These are phyloP conservation scores for Hypanus sabinus DNA, from an alignment of 2,113 vertebrate genomes.

Conservation along the genomic window DNA sequence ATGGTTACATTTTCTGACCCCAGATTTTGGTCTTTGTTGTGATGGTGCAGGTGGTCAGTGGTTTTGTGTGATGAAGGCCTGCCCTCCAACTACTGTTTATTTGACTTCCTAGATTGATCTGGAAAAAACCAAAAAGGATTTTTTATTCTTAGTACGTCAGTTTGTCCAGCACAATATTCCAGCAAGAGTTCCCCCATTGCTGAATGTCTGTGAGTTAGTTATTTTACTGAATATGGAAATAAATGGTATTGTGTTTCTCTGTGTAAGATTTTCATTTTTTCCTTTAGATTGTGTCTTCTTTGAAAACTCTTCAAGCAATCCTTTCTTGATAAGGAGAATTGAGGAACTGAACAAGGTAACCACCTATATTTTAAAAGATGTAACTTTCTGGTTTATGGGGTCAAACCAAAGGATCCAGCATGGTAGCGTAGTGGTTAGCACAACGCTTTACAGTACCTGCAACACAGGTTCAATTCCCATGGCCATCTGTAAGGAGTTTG, in stretches of 20 bases:
- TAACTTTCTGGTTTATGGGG: too few species aligned
- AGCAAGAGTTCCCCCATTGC: not conserved
- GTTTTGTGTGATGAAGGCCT: not conserved
- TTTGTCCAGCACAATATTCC: not conserved
- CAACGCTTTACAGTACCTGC: too few species aligned
- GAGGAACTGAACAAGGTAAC: conserved; percentile 73
- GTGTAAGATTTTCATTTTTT: conserved; percentile 29
- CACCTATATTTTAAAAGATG: conserved; percentile 2
- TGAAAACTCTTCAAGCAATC: conserved; percentile 75
- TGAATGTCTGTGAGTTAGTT: not conserved
- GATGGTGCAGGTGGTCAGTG: not conserved
- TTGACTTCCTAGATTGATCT: not conserved
- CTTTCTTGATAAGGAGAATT: conserved; percentile 72
- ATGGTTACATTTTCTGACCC: not conserved
- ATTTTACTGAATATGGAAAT: not conserved
- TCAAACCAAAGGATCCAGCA: too few species aligned
- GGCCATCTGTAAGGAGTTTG: too few species aligned
- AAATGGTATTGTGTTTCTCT: not conserved
- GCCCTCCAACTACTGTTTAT: not conserved
- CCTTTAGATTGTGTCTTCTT: conserved; percentile 72
- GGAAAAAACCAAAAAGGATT: not conserved
- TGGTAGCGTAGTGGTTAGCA: too few species aligned
- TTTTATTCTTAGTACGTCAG: not conserved
- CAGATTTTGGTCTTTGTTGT: not conserved
- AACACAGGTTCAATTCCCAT: too few species aligned